These are phyloP conservation scores for Rhimphoctona megacephalus DNA, from an alignment of 2,888 invertebrate genomes.

Conservation along the genomic window DNA sequence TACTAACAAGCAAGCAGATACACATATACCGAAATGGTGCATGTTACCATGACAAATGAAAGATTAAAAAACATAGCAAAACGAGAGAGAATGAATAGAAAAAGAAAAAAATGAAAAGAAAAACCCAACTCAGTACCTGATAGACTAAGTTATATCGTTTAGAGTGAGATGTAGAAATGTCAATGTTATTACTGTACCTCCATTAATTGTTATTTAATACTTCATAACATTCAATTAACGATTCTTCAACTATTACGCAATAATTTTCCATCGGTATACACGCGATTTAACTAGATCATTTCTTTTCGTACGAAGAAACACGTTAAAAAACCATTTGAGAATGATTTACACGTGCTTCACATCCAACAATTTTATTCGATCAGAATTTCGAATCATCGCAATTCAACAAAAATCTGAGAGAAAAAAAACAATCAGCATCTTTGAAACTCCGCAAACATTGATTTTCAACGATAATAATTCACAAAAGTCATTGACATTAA, in stretches of 20 bases:
- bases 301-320: constrained; percentile 46
- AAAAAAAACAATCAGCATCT: too few species aligned
- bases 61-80: constrained; percentile 67
- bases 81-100: constrained; percentile 12
- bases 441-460: neutral
- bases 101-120: constrained; percentile 53
- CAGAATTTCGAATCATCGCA: neutral
- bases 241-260: constrained; percentile 70
- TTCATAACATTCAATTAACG: constrained; percentile 81
- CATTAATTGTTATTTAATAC: constrained; percentile 84
- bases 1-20: constrained; percentile 71
- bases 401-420: neutral
- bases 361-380: neutral
- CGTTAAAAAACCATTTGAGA: neutral
- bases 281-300: constrained; percentile 53
- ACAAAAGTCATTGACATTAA: neutral
- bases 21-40: constrained; percentile 83
- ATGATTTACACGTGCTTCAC: neutral
- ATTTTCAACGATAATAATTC: neutral
- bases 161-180: constrained; percentile 83
- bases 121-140: constrained; percentile 84
- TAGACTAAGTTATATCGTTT: constrained; percentile 84
- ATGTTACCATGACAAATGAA: constrained; percentile 84
- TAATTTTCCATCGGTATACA: constrained; percentile 61
- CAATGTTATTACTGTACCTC: constrained; percentile 84